phyloP scores from a whole-genome alignment of 2,797 vertebrate genomes.

The Enteromius fasciolatus region DNA sequence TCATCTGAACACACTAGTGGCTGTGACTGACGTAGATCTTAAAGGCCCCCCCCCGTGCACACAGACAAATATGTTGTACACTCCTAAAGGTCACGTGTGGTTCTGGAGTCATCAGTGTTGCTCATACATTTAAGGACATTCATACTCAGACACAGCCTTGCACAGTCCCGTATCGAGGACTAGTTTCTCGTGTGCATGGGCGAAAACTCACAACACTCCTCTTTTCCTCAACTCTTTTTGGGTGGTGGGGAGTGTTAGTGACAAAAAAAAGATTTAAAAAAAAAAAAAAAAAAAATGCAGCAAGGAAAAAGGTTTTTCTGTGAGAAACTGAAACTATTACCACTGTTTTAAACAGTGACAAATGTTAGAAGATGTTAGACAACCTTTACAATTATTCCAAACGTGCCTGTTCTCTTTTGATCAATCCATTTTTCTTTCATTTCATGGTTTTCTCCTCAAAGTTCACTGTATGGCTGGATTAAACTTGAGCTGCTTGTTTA shows the following conservation, averaged over 20 bases:
- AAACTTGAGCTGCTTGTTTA: slow-evolving; percentile 36
- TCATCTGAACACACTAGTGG: slow-evolving; percentile 83
- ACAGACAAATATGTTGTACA: slow-evolving; percentile 40
- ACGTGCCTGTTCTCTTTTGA: slow-evolving; percentile 80
- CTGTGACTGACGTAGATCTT: slow-evolving; percentile 34
- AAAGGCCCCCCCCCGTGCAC: slow-evolving; percentile 33
- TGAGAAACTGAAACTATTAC: slow-evolving; percentile 94
- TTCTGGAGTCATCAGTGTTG: slow-evolving; percentile 50
- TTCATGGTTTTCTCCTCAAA: slow-evolving; percentile 31
- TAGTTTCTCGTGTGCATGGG: slow-evolving; percentile 40
- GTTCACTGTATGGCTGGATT: slow-evolving; percentile 1
- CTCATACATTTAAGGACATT: slow-evolving; percentile 48
- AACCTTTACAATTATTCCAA: slow-evolving; percentile 79
- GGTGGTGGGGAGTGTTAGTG: slow-evolving; percentile 53
- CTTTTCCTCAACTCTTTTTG: slow-evolving; percentile 46
- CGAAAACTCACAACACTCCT: slow-evolving; percentile 30
- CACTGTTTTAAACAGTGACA: slow-evolving; percentile 97
- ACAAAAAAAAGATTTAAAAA: slow-evolving; percentile 71
- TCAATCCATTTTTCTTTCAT: slow-evolving; percentile 54
- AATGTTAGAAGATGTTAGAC: slow-evolving; percentile 72
- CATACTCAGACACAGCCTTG: slow-evolving; percentile 43
- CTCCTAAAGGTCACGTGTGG: slow-evolving; percentile 38
- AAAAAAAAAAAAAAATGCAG: not conserved
- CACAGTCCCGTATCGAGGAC: slow-evolving; percentile 29
- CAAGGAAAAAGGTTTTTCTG: slow-evolving; percentile 90